Base-by-base conservation (phyloP, 1,140 invertebrate species). In the Daktulosphaira vitifoliae region DNA sequence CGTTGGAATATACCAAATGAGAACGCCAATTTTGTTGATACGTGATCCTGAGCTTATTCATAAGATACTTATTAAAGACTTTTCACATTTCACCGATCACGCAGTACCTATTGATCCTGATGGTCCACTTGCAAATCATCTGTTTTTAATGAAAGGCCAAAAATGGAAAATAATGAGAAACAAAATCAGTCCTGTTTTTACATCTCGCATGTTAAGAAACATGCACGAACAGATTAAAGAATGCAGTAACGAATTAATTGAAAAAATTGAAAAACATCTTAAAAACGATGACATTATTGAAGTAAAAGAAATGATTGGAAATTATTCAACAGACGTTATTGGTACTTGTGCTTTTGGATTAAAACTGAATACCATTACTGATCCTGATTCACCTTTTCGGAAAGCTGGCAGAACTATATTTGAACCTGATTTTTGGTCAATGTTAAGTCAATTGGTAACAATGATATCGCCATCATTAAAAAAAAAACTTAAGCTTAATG, bases 111-210 rank as follows among this genome's bases (percentile, higher is more conserved):
- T 44, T 1, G 46, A 59, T 18, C 23, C 25, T 33, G 46, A 37
- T 6, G 26, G 5, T 1, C 74, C 77, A 2, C 48, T 84, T 0
- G 75, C 76, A n/a, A 76, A 77, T 5, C 78, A 81, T 67, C 69
- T 84, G 29, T 78, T 83, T 66, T 74, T 73, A 1, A 66, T 79
- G n/a, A 68, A 68, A 15, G 75, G 74, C 0, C 72, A 77, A 16
- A 69, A 76, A 67, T 84, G 81, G 82, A 76, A 74, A 38, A 72
- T 71, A 38, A 56, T 83, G 0, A 72, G 81, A 25, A 68, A 72
- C 0, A 79, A 79, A 62, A 62, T 84, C 3, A 77, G 77, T 1
- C 81, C 81, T 0, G 76, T 78, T 4, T 83, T 84, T 67, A 80
- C 80, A 1, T 76, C 80, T 0, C 77, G 76, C 4, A 82, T 81